Conservation (phyloP, 2,797 vertebrate species). For the Diplodus puntazzo region DNA sequence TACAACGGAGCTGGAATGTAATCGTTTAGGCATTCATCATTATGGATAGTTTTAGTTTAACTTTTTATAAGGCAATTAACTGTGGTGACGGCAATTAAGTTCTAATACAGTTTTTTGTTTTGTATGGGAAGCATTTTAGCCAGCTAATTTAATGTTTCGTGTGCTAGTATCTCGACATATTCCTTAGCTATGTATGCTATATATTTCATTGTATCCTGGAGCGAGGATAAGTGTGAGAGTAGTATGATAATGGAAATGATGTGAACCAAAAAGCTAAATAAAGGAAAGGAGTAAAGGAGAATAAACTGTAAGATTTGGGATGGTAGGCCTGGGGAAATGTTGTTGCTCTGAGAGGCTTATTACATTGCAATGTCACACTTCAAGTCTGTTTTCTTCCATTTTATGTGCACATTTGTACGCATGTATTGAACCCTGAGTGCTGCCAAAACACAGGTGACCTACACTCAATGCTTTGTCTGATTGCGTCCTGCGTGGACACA, state of each 20-base stretch:
- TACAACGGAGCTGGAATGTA: slow-evolving; percentile 21
- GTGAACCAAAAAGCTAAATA: background rate
- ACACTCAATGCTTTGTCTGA: no score
- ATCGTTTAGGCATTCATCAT: slow-evolving; percentile 32
- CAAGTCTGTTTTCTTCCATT: no score
- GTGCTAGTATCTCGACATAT: background rate
- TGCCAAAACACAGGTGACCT: no score
- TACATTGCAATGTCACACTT: no score
- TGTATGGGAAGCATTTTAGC: background rate
- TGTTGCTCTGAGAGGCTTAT: no score
- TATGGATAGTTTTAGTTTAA: slow-evolving; percentile 36
- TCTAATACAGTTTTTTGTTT: slow-evolving; percentile 1
- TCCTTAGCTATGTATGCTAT: background rate
- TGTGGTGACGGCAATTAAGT: slow-evolving; percentile 11
- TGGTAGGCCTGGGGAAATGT: background rate
- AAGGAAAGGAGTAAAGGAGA: background rate
- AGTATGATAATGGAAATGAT: background rate
- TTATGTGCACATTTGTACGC: no score
- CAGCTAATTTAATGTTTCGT: background rate
- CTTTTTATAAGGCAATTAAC: slow-evolving; percentile 41
- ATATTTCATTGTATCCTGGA: background rate
- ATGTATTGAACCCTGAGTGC: no score
- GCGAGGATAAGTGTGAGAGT: background rate
- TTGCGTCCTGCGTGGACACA: background rate
- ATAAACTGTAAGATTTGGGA: background rate